phyloP scores from a whole-genome alignment of 1,140 invertebrate species.

The Dendroctonus valens region DNA sequence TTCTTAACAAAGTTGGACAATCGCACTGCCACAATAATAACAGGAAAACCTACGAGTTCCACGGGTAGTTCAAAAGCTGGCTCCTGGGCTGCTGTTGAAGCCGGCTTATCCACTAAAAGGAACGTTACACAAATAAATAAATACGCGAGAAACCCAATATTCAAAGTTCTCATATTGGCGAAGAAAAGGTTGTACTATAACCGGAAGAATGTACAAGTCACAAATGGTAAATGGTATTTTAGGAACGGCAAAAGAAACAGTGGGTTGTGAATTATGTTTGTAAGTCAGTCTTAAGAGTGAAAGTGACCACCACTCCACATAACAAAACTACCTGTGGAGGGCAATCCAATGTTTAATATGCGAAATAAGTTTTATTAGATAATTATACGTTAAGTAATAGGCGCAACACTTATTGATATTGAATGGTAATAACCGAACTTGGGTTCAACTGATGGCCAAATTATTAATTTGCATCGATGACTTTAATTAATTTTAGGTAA shows the following conservation, averaged over 20 bases:
- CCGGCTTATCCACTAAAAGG: constrained; percentile 26
- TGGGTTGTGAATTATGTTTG: constrained; percentile 28
- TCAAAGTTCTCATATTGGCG: constrained; percentile 15
- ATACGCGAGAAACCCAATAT: constrained; percentile 16
- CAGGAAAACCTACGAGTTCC: constrained; percentile 77
- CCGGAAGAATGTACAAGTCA: constrained; percentile 3
- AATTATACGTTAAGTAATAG: constrained; percentile 13
- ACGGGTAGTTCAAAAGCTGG: constrained; percentile 73
- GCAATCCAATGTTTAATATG: constrained; percentile 27
- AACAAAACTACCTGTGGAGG: constrained; percentile 16
- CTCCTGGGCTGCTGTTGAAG: constrained; percentile 54
- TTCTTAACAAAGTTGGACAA: constrained; percentile 81
- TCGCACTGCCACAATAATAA: constrained; percentile 77
- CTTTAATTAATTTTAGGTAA: no score
- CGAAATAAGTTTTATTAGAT: constrained; percentile 30
- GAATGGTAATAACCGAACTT: not conserved
- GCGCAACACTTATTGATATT: not conserved
- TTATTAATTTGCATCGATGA: no score
- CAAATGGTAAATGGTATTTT: constrained; percentile 1
- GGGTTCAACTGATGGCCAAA: not conserved
- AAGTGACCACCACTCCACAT: constrained; percentile 43
- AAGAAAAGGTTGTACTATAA: not conserved
- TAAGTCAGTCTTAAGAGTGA: constrained; percentile 37
- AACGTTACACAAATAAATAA: constrained; percentile 12
- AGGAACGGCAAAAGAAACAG: constrained; percentile 25